phyloP scores from a whole-genome alignment of 2,888 invertebrate genomes.

The Aelia acuminata region DNA sequence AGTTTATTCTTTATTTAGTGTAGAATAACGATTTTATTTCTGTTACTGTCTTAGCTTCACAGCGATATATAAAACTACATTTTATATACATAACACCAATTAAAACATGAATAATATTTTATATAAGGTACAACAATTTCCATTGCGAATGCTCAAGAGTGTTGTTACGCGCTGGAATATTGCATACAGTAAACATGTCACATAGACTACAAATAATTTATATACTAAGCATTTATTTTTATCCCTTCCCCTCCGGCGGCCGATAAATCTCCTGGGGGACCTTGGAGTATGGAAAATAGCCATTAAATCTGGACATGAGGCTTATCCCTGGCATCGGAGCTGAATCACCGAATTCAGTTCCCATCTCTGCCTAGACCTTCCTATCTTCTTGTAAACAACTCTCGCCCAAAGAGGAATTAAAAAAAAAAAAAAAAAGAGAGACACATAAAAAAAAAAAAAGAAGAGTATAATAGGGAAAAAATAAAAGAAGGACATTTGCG shows the following conservation, averaged over 20 bases:
- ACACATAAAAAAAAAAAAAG: background rate
- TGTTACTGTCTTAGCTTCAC: too few species aligned
- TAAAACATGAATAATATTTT: too few species aligned
- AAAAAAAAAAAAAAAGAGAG: background rate
- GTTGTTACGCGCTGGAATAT: background rate
- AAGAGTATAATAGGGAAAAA: background rate
- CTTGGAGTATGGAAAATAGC: background rate
- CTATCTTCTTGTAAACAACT: background rate
- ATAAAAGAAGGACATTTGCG: background rate
- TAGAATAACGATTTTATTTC: too few species aligned
- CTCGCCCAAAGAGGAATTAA: background rate
- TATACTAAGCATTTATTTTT: background rate
- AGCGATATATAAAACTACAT: too few species aligned
- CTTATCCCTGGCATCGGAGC: background rate
- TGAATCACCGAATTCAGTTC: constrained; percentile 1
- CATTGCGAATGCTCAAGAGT: too few species aligned
- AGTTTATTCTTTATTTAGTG: too few species aligned
- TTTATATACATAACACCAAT: too few species aligned
- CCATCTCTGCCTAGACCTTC: background rate
- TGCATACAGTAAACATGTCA: background rate
- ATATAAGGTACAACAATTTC: too few species aligned
- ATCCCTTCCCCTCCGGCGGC: background rate
- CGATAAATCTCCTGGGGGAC: background rate
- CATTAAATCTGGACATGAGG: constrained; percentile 12
- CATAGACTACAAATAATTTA: background rate